Evolutionary conservation across 2,797 vertebrate species (phyloP).

Genomic region (Apodemus agrarius): DNA sequence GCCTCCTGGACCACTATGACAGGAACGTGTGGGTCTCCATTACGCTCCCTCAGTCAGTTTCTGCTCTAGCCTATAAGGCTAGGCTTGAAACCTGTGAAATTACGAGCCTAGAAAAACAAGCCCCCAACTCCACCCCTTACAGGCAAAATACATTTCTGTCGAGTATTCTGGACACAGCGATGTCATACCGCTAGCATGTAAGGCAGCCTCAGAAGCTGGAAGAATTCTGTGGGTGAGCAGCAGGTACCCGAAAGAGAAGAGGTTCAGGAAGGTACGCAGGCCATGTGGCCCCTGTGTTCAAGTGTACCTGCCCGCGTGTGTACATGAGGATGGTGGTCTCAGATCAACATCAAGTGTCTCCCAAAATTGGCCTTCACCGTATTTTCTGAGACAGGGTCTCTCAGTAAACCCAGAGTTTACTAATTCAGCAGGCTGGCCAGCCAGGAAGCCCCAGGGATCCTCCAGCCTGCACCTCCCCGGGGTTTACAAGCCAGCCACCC

Average conservation of each 20-base stretch:
- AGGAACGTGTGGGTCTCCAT: background rate
- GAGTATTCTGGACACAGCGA: background rate
- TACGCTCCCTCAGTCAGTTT: background rate
- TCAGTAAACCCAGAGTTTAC: background rate
- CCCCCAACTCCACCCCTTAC: background rate
- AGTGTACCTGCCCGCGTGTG: background rate
- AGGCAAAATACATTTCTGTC: background rate
- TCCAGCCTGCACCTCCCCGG: background rate
- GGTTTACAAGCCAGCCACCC: background rate
- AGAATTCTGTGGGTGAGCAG: too few species aligned
- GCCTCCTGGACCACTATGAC: background rate
- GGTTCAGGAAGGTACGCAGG: background rate
- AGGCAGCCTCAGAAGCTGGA: background rate
- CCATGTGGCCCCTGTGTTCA: background rate
- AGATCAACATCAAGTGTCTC: background rate
- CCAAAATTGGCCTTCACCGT: background rate
- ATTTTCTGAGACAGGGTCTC: background rate
- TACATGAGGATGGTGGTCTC: background rate
- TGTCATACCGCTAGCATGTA: too few species aligned
- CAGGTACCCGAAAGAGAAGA: background rate
- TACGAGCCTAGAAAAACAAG: background rate
- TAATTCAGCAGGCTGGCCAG: background rate
- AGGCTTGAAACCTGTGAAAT: background rate
- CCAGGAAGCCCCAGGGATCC: background rate
- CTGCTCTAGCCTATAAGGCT: background rate